Evolutionary conservation across 2,797 vertebrate species (phyloP).

Genomic region (Argyrosomus regius): DNA sequence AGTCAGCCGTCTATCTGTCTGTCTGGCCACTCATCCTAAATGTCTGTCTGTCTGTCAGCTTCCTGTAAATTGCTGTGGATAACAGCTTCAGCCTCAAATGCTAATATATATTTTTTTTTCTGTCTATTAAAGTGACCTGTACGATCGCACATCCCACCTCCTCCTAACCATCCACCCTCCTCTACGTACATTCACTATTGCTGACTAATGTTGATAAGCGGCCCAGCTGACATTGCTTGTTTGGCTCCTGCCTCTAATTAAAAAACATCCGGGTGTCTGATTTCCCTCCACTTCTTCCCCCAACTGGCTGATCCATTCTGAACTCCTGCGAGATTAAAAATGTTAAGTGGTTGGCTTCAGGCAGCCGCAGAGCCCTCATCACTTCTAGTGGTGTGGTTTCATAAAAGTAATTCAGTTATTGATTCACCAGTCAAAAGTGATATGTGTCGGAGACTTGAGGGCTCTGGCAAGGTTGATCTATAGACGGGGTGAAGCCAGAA

Average conservation of each 20-base stretch:
- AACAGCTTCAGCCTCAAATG: constrained; percentile 6
- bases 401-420: constrained; percentile 82
- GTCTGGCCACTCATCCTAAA: constrained; percentile 15
- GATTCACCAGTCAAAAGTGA: constrained; percentile 80
- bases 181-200: constrained; percentile 27
- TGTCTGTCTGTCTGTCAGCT: constrained; percentile 12
- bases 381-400: constrained; percentile 76
- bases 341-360: constrained; percentile 77
- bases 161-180: not conserved
- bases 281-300: constrained; percentile 52
- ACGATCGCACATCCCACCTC: not conserved
- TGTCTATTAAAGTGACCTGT: constrained; percentile 43
- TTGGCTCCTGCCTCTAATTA: constrained; percentile 74
- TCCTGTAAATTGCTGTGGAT: constrained; percentile 16
- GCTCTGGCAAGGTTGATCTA: constrained; percentile 63
- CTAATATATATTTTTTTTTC: constrained; percentile 14
- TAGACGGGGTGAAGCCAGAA: constrained; percentile 46
- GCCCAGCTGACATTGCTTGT: constrained; percentile 68
- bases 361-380: constrained; percentile 61
- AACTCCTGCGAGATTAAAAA: constrained; percentile 78
- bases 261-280: constrained; percentile 67
- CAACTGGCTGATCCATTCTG: constrained; percentile 69
- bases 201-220: constrained; percentile 68
- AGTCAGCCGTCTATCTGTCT: not conserved
- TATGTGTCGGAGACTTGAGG: constrained; percentile 70